A percentile compares a stretch with the other conserved stretches of the same genome.
Evolutionary conservation across 2,888 invertebrate genomes (phyloP).

Genomic region (Cryptus viduatorius): DNA sequence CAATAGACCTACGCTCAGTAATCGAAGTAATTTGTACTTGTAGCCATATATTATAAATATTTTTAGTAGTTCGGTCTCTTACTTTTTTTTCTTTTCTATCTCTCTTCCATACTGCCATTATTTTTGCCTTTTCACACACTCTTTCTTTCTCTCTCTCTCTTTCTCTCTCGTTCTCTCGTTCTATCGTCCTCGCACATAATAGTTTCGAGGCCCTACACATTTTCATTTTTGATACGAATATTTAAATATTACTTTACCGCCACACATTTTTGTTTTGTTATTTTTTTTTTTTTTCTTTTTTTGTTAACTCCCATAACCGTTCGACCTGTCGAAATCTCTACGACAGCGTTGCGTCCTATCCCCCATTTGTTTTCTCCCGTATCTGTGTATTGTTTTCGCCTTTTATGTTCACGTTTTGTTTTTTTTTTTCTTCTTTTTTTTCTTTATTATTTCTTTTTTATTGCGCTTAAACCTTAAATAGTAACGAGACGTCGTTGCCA

Average conservation of each 20-base stretch:
- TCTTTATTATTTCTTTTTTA: conserved; percentile 72
- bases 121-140: conserved; percentile 67
- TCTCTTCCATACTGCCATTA: conserved; percentile 70
- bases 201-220: conserved; percentile 83
- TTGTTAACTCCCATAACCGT: conserved; percentile 75
- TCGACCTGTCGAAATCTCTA: conserved; percentile 83
- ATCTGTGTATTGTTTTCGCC: conserved; percentile 70
- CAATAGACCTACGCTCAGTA: conserved; percentile 85
- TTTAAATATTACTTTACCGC: conserved; percentile 82
- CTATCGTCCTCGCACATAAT: conserved; percentile 69
- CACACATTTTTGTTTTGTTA: conserved; percentile 71
- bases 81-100: conserved; percentile 73
- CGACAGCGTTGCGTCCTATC: conserved; percentile 79
- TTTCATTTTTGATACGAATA: conserved; percentile 84
- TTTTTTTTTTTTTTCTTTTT: conserved; percentile 45
- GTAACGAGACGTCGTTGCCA: conserved; percentile 85
- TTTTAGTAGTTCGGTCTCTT: conserved; percentile 83
- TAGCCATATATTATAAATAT: conserved; percentile 85
- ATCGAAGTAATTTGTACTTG: conserved; percentile 86
- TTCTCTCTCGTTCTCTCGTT: conserved; percentile 64
- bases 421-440: conserved; percentile 70
- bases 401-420: conserved; percentile 67
- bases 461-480: conserved; percentile 83
- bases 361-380: conserved; percentile 69
- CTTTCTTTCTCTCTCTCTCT: conserved; percentile 67